A percentile compares a stretch with the other conserved stretches of the same genome.
phyloP scores from a whole-genome alignment of 1,140 invertebrate genomes.

The Acromyrmex echinatior region DNA sequence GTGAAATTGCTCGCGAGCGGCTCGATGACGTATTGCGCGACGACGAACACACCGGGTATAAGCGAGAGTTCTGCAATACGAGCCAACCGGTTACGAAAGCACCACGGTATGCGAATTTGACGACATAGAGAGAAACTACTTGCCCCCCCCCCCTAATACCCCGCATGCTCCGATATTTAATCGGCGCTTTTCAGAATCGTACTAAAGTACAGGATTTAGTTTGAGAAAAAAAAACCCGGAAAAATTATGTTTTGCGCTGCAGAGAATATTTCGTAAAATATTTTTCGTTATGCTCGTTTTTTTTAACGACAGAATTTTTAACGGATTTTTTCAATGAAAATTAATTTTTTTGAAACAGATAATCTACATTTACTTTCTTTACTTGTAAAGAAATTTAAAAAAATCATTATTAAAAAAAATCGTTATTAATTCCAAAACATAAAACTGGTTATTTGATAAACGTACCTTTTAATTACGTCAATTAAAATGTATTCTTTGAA shows the following conservation, averaged over 20 bases:
- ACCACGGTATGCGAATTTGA: conserved; percentile 45
- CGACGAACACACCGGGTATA: conserved; percentile 53
- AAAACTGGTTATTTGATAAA: background rate
- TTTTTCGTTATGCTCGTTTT: background rate
- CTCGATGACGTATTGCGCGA: conserved; percentile 58
- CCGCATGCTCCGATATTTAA: conserved; percentile 20
- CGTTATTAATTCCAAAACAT: background rate
- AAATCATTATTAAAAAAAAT: background rate
- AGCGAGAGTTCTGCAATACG: conserved; percentile 33
- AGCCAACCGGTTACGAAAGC: conserved; percentile 25
- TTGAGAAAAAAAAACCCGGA: background rate
- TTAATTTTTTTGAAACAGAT: background rate
- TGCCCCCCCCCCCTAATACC: background rate
- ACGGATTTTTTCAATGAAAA: background rate
- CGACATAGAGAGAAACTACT: conserved; percentile 46
- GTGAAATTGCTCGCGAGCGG: conserved; percentile 66
- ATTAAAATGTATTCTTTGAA: conserved; percentile 2
- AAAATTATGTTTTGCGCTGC: background rate
- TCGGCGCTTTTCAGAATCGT: background rate
- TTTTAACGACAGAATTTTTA: background rate
- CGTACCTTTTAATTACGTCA: background rate
- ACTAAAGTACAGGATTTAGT: conserved; percentile 2
- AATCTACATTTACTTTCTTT: background rate
- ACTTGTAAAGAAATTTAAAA: background rate
- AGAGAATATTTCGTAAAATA: background rate